Conservation (phyloP, 2,113 vertebrate species). For the Siniperca chuatsi region DNA sequence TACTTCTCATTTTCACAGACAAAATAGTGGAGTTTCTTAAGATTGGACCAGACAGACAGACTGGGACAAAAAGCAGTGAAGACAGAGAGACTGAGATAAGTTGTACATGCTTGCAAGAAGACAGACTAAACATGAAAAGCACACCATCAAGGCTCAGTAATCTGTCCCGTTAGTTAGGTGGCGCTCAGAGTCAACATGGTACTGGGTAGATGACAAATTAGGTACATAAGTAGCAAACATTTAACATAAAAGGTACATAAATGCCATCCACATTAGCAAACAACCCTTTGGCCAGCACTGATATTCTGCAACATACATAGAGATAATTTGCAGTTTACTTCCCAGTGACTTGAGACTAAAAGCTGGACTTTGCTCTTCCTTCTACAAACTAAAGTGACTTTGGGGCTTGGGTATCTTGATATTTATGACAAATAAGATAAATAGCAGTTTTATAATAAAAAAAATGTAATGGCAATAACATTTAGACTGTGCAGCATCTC, state of each 20-base stretch:
- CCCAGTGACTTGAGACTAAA: not conserved
- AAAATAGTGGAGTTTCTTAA: not conserved
- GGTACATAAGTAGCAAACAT: not conserved
- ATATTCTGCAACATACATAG: not conserved
- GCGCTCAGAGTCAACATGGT: not conserved
- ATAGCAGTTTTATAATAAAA: not conserved
- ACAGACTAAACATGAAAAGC: not conserved
- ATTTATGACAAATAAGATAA: not conserved
- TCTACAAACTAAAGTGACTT: not conserved
- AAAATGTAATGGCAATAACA: not conserved
- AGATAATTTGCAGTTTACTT: not conserved
- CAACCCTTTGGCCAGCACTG: not conserved
- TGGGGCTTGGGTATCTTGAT: not conserved
- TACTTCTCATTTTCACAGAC: not conserved
- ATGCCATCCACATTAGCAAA: not conserved
- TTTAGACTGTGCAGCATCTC: not conserved
- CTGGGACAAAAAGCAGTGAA: not conserved
- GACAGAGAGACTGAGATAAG: not conserved
- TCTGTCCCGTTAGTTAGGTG: not conserved
- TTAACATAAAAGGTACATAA: not conserved
- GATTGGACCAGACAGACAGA: not conserved
- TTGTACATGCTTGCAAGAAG: not conserved
- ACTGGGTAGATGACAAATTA: not conserved
- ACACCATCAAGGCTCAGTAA: not conserved
- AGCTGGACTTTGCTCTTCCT: not conserved